Conservation (phyloP, 2,888 invertebrate species). For the Mythimna ferrago region DNA sequence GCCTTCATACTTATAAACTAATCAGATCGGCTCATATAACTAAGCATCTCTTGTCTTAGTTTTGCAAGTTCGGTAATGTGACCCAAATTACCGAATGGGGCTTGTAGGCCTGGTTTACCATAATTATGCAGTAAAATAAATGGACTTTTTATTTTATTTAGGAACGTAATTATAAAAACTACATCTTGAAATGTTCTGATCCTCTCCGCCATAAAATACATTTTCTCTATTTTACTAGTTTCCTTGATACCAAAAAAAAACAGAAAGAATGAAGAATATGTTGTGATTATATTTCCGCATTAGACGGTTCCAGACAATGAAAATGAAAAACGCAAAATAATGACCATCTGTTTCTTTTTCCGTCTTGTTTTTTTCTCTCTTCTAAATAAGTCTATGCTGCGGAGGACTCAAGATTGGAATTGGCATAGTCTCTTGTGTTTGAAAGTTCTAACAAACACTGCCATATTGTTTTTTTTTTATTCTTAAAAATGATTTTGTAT, state of each 20-base stretch:
- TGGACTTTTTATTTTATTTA: too few species aligned
- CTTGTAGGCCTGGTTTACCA: too few species aligned
- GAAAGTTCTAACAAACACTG: not conserved
- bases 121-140: too few species aligned
- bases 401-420: too few species aligned
- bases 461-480: not conserved
- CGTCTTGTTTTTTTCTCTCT: not conserved
- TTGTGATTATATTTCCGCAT: not conserved
- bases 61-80: too few species aligned
- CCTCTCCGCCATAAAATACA: not conserved
- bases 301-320: not conserved
- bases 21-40: too few species aligned
- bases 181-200: not conserved
- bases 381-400: not conserved
- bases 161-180: not conserved
- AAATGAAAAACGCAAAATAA: not conserved
- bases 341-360: not conserved
- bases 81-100: too few species aligned
- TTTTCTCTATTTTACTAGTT: not conserved
- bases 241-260: not conserved
- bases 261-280: not conserved
- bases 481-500: too few species aligned
- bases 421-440: too few species aligned
- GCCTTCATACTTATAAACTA: too few species aligned
- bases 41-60: too few species aligned